phyloP scores from a whole-genome alignment of 2,113 vertebrate species.

The Lagenorhynchus albirostris region DNA sequence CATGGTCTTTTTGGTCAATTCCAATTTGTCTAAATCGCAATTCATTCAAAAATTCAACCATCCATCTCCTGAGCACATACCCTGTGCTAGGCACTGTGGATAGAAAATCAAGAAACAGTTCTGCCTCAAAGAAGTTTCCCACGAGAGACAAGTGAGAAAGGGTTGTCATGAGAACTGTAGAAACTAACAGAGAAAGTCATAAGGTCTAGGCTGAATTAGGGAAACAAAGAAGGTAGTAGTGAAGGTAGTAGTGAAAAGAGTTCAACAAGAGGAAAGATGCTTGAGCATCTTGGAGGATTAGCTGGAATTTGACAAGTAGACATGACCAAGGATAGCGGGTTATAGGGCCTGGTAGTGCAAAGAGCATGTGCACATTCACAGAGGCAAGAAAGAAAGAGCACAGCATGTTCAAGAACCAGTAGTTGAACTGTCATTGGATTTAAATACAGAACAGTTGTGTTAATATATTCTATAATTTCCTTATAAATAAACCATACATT shows the following conservation, averaged over 20 bases:
- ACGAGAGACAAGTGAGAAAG: neutral
- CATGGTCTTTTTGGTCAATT: neutral
- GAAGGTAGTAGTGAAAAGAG: neutral
- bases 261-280: neutral
- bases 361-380: neutral
- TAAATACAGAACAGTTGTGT: neutral
- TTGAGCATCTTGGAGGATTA: neutral
- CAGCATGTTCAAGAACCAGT: neutral
- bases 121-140: neutral
- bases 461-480: constrained; percentile 39
- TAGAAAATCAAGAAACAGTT: neutral
- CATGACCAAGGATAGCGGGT: neutral
- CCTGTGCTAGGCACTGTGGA: neutral
- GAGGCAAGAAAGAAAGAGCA: neutral
- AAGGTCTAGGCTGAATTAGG: neutral
- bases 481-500: constrained; percentile 8
- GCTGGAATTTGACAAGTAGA: neutral
- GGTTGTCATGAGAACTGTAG: neutral
- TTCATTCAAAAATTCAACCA: neutral
- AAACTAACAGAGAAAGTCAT: neutral
- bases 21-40: neutral
- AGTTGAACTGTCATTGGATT: neutral
- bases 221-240: neutral
- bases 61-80: neutral
- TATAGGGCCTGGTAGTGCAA: neutral